phyloP scores from a whole-genome alignment of 2,797 vertebrate genomes.

The Danio tinwini region DNA sequence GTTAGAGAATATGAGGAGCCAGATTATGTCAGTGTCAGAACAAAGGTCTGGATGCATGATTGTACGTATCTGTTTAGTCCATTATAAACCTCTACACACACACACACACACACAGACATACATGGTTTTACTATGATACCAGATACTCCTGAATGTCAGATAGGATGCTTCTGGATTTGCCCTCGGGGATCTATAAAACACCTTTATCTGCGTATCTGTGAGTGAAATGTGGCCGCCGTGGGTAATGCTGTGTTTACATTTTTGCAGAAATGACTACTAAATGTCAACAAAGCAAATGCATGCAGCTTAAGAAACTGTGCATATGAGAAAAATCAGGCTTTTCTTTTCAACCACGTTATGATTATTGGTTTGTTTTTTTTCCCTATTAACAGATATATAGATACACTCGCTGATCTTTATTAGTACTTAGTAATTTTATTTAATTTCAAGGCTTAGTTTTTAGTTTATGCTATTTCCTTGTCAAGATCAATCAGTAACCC shows the following conservation, averaged over 20 bases:
- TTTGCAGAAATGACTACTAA: neutral
- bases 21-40: slow-evolving; percentile 15
- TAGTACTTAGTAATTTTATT: too few relatives aligned
- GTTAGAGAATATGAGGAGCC: slow-evolving; percentile 10
- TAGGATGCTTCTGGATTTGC: slow-evolving; percentile 7
- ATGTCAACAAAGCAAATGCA: slow-evolving; percentile 36
- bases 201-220: slow-evolving; percentile 17
- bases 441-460: too few relatives aligned
- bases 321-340: neutral
- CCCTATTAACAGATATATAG: too few relatives aligned
- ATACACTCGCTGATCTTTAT: too few relatives aligned
- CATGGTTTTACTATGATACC: slow-evolving; percentile 28
- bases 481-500: too few relatives aligned
- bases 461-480: too few relatives aligned
- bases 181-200: slow-evolving; percentile 37
- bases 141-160: slow-evolving; percentile 28
- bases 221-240: slow-evolving; percentile 15
- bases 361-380: too few relatives aligned
- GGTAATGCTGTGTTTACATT: neutral
- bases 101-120: slow-evolving; percentile 14
- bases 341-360: neutral
- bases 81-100: slow-evolving; percentile 4
- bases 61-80: slow-evolving; percentile 9
- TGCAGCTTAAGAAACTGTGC: slow-evolving; percentile 2
- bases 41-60: neutral